Conservation (phyloP, 2,113 vertebrate species). For the Anoplopoma fimbria region DNA sequence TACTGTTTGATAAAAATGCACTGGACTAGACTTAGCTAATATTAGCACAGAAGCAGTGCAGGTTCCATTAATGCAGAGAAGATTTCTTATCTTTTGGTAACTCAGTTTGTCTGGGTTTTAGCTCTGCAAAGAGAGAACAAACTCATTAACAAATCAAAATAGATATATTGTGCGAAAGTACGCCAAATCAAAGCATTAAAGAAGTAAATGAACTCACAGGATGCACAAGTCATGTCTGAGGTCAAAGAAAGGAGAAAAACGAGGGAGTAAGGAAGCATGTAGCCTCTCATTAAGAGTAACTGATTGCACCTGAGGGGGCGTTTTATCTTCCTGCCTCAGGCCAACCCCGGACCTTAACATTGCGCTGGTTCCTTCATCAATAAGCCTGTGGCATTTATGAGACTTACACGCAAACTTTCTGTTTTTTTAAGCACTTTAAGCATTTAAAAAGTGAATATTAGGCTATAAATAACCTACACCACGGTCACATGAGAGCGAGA, state of each 20-base stretch:
- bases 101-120: not conserved
- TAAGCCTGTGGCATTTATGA: no score
- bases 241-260: not conserved
- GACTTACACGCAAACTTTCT: no score
- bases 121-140: not conserved
- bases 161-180: no score
- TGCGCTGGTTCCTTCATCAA: no score
- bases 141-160: not conserved
- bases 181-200: not conserved
- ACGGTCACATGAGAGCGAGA: no score
- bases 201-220: not conserved
- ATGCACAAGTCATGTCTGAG: not conserved
- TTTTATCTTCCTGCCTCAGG: not conserved
- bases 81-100: not conserved
- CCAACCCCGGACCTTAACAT: no score
- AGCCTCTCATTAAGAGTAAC: not conserved
- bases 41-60: not conserved
- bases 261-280: no score
- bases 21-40: not conserved
- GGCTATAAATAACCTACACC: no score
- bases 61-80: not conserved
- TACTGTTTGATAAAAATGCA: not conserved
- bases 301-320: not conserved
- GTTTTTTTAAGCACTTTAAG: no score
- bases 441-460: no score